phyloP scores from a whole-genome alignment of 2,797 vertebrate genomes.

The Platyrinchus mystaceus region DNA sequence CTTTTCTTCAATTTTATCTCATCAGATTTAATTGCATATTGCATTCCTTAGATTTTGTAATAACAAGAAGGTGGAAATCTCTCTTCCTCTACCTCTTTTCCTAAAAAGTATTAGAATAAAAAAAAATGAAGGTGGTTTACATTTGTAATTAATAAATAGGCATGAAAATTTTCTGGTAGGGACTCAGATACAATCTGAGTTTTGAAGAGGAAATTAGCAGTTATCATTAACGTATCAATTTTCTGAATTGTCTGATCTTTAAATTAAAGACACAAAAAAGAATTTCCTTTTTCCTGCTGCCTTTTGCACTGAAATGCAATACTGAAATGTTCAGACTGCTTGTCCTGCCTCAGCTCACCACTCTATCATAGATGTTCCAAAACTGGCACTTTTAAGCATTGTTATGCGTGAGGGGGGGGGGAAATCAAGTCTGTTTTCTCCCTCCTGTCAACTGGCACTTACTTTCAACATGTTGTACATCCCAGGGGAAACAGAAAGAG shows the following conservation, averaged over 20 bases:
- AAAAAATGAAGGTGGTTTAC: neutral
- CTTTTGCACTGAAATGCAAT: neutral
- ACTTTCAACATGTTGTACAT: neutral
- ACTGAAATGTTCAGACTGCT: neutral
- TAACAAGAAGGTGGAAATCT: neutral
- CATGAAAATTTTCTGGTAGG: neutral
- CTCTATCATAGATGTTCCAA: neutral
- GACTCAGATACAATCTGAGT: neutral
- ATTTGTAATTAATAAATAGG: neutral
- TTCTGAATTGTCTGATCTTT: neutral
- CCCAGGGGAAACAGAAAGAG: neutral
- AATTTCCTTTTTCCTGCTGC: neutral
- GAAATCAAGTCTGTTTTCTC: neutral
- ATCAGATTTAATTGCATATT: neutral
- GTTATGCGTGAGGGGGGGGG: fast-evolving
- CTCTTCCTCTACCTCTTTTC: neutral
- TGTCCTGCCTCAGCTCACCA: neutral
- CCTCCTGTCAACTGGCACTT: neutral
- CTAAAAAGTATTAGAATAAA: neutral
- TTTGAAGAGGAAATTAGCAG: neutral
- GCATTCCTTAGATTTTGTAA: neutral
- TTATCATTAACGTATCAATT: neutral
- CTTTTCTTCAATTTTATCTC: neutral
- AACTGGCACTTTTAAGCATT: neutral
- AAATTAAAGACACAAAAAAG: neutral